Percentiles rank a stretch among this genome's conserved stretches.
These are phyloP conservation scores for Eptatretus burgeri DNA, from an alignment of 2,113 vertebrate species.

Conservation along the genomic window DNA sequence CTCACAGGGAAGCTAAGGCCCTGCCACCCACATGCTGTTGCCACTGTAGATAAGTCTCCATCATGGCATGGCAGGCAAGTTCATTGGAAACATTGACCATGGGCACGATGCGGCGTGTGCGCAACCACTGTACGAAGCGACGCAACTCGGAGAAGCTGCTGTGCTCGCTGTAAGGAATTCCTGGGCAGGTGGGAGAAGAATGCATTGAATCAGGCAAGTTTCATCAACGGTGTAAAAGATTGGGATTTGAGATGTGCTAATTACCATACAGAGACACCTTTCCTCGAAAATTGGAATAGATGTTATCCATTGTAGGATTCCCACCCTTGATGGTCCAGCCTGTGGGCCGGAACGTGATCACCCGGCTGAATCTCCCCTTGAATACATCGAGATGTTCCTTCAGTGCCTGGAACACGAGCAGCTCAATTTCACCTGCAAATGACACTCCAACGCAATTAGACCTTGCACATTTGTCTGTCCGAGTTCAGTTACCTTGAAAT, in stretches of 20 bases:
- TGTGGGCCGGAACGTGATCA: conserved; percentile 76
- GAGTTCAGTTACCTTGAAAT: conserved; percentile 33
- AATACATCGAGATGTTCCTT: conserved; percentile 35
- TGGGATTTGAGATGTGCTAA: background rate
- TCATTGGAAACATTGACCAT: conserved; percentile 24
- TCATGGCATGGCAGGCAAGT: too few species aligned
- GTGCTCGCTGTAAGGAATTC: conserved; percentile 86
- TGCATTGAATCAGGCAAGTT: background rate
- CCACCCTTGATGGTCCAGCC: conserved; percentile 70
- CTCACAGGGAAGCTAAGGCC: too few species aligned
- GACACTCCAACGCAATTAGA: too few species aligned
- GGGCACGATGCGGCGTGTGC: conserved; percentile 56
- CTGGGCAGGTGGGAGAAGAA: conserved; percentile 19
- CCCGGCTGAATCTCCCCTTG: conserved; percentile 31
- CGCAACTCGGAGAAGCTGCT: conserved; percentile 80
- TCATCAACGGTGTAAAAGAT: background rate
- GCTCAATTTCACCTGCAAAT: too few species aligned
- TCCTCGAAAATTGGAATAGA: conserved; percentile 32
- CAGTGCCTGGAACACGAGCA: conserved; percentile 24
- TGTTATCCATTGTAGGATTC: conserved; percentile 22
- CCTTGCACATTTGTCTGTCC: too few species aligned
- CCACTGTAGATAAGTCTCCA: too few species aligned
- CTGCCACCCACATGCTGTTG: too few species aligned
- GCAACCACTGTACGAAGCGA: conserved; percentile 66
- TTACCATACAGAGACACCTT: conserved; percentile 66